Evolutionary conservation across 2,113 vertebrate species (phyloP).

Genomic region (Myiopsitta monachus): DNA sequence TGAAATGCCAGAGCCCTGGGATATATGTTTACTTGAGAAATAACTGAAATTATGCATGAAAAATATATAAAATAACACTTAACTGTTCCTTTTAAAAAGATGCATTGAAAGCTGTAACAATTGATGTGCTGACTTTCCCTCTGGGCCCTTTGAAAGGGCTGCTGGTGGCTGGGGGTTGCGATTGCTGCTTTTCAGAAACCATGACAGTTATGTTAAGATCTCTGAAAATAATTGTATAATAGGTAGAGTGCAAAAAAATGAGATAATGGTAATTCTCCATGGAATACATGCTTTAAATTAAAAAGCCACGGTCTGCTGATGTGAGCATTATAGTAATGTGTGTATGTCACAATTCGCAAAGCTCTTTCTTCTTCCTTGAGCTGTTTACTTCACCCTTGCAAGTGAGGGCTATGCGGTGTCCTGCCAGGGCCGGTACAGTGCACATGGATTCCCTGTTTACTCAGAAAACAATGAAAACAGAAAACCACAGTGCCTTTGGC

Average conservation of each 20-base stretch:
- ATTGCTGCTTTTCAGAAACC: slow-evolving; percentile 44
- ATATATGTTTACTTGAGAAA: slow-evolving; percentile 44
- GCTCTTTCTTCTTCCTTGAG: not conserved
- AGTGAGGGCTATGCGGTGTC: not conserved
- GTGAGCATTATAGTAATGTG: slow-evolving; percentile 40
- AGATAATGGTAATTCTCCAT: slow-evolving; percentile 42
- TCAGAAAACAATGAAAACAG: not conserved
- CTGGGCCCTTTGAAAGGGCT: slow-evolving; percentile 55
- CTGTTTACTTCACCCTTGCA: not conserved
- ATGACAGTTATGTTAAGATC: slow-evolving; percentile 49
- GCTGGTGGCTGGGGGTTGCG: slow-evolving; percentile 22
- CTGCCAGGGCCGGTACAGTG: not conserved
- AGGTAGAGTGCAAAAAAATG: slow-evolving; percentile 49
- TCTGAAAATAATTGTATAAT: slow-evolving; percentile 34
- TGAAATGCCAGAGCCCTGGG: not conserved
- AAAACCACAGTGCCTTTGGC: not conserved
- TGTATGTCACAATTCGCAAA: not conserved
- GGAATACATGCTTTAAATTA: slow-evolving; percentile 57
- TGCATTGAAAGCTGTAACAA: slow-evolving; percentile 45
- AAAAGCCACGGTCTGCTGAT: slow-evolving; percentile 44
- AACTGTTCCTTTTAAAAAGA: slow-evolving; percentile 33
- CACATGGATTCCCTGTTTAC: not conserved
- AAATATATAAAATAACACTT: slow-evolving; percentile 63
- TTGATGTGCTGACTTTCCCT: slow-evolving; percentile 59
- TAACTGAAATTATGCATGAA: slow-evolving; percentile 25